Percentiles rank a stretch among this genome's conserved stretches.
These are phyloP conservation scores for Cotesia congregata DNA, from an alignment of 2,888 invertebrate genomes.

Conservation along the genomic window DNA sequence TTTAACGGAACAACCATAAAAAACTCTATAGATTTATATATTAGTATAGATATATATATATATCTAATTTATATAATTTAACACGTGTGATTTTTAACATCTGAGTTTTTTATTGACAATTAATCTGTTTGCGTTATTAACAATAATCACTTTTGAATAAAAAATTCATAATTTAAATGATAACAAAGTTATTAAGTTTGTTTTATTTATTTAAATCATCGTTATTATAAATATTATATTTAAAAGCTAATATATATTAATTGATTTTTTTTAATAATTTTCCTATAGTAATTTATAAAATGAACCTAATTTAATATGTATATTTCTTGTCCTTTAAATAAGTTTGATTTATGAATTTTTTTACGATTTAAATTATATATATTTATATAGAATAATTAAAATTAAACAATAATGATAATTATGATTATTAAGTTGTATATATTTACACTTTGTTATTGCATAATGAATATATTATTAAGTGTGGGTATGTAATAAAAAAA, in stretches of 20 bases:
- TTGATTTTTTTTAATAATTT: not conserved
- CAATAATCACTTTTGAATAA: no score
- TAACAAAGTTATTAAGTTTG: not conserved
- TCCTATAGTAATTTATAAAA: not conserved
- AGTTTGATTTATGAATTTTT: not conserved
- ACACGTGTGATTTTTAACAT: no score
- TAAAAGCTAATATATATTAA: not conserved
- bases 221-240: not conserved
- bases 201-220: not conserved
- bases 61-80: no score
- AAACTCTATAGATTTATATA: no score
- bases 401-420: not conserved
- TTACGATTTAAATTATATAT: not conserved
- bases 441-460: constrained; percentile 4
- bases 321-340: not conserved
- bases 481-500: not conserved
- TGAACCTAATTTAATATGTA: not conserved
- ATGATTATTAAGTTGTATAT: not conserved
- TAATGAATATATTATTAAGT: not conserved
- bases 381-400: not conserved
- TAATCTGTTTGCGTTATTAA: no score
- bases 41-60: no score
- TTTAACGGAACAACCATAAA: no score
- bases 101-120: no score
- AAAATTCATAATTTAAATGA: no score